phyloP scores from a whole-genome alignment of 2,797 vertebrate genomes.

The Lycodopsis pacificus region DNA sequence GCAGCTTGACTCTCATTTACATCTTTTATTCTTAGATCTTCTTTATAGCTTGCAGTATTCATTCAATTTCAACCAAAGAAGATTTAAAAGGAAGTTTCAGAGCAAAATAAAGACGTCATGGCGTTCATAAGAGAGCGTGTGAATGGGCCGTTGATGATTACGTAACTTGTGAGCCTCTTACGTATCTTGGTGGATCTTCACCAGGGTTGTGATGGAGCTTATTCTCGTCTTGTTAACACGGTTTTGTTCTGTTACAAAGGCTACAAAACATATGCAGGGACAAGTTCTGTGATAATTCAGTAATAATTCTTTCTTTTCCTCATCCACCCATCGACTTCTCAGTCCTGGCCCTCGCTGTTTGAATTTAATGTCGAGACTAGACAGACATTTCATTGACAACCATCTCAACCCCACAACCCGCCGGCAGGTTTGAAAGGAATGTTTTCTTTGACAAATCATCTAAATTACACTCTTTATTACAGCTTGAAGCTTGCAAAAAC shows the following conservation, averaged over 20 bases:
- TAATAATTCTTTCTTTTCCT: constrained; percentile 2
- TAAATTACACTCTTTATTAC: neutral
- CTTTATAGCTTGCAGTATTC: neutral
- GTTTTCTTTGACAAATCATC: neutral
- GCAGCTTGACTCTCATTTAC: neutral
- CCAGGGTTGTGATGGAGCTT: constrained; percentile 5
- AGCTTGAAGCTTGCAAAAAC: neutral
- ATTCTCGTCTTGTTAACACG: neutral
- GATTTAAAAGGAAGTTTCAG: constrained; percentile 4
- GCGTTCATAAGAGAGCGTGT: constrained; percentile 2
- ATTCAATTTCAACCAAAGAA: constrained; percentile 13
- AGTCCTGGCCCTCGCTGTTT: neutral
- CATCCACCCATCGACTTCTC: neutral
- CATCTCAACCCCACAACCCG: neutral
- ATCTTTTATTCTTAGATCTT: neutral
- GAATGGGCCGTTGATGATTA: constrained; percentile 2
- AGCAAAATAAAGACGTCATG: constrained; percentile 19
- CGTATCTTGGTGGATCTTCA: constrained; percentile 18
- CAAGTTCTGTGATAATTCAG: neutral
- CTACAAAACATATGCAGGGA: neutral
- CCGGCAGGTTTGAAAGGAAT: neutral
- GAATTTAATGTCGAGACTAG: neutral
- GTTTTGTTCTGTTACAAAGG: constrained; percentile 10
- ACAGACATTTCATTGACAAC: neutral
- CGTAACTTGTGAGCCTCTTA: neutral